Evolutionary conservation across 1,140 invertebrate genomes (phyloP), one percentile per base, ranked within the genome.

Genomic region (Dendroctonus valens): DNA sequence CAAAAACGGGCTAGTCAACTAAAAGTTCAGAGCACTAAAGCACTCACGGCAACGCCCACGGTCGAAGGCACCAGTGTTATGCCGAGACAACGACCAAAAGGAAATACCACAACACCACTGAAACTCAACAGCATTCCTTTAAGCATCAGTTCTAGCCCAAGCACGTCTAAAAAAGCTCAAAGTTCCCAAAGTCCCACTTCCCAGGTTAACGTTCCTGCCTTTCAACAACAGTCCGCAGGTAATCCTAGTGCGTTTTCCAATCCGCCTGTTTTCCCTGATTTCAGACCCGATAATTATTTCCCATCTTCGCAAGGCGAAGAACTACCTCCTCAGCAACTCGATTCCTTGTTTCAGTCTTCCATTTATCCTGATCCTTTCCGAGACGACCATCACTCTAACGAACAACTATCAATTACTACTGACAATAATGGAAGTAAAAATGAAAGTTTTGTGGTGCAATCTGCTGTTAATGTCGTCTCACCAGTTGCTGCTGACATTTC

Each of bases 71-170:
- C 93, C 5, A 92, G 90, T 54, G 92, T 95, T 5, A 90, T 89
- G 11, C 93, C 93, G 5, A 80, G 92, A 50, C 91, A 94, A 75
- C 81, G 93, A 68, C 93, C 92, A 8, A 94, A 94, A 75, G 88
- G 84, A 62, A 81, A 75, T 49, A 69, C 80, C 5, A 76, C 77
- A 42, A 78, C 79, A 46, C 79, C 79, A 2, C 73, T 80, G 26
- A 80, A 78, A 67, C 70, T 78, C 9, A 75, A 71, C 42, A 75
- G 77, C 26, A 72, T 83, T 55, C 80, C 81, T n/a, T 69, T 83
- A 7, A 81, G 78, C 0, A 68, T 83, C 44, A 80, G 79, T 51
- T 80, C 81, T 12, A 83, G 81, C 74, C 82, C 82, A 69, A 66
- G 81, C 70, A 64, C 73, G 26, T 69, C 70, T 14, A 77, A 76